Conservation (phyloP, 1,140 invertebrate genomes). For the Hetaerina americana region DNA sequence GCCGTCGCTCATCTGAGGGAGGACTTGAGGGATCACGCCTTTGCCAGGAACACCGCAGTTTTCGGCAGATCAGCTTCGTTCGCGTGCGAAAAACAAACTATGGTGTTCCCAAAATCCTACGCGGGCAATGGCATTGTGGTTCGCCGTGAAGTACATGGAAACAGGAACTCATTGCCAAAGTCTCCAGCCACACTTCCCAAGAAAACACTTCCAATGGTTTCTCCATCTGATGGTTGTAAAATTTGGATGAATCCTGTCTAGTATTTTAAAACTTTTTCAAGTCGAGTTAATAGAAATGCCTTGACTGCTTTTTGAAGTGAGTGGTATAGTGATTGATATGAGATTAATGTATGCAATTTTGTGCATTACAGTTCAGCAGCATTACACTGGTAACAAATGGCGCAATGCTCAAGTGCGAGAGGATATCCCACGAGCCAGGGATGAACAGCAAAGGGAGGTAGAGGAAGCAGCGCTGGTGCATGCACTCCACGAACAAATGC, state of each 20-base stretch:
- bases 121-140: too few relatives aligned
- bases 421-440: conserved; percentile 70
- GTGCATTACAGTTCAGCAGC: conserved; percentile 49
- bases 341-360: conserved; percentile 11
- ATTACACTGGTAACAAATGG: conserved; percentile 71
- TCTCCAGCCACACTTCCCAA: too few relatives aligned
- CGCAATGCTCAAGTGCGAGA: conserved; percentile 77
- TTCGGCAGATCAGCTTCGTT: background rate
- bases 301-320: background rate
- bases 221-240: too few relatives aligned
- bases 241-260: too few relatives aligned
- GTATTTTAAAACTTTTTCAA: too few relatives aligned
- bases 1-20: background rate
- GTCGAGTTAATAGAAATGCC: too few relatives aligned
- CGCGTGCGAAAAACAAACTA: too few relatives aligned
- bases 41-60: background rate
- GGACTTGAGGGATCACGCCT: background rate
- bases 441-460: conserved; percentile 67
- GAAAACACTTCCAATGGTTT: too few relatives aligned
- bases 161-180: too few relatives aligned
- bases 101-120: too few relatives aligned
- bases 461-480: conserved; percentile 42
- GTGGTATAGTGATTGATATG: background rate
- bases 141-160: too few relatives aligned
- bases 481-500: conserved; percentile 43